A percentile compares a stretch with the other conserved stretches of the same genome.
Conservation (phyloP, 2,888 invertebrate species). For the Litoditis marina region DNA sequence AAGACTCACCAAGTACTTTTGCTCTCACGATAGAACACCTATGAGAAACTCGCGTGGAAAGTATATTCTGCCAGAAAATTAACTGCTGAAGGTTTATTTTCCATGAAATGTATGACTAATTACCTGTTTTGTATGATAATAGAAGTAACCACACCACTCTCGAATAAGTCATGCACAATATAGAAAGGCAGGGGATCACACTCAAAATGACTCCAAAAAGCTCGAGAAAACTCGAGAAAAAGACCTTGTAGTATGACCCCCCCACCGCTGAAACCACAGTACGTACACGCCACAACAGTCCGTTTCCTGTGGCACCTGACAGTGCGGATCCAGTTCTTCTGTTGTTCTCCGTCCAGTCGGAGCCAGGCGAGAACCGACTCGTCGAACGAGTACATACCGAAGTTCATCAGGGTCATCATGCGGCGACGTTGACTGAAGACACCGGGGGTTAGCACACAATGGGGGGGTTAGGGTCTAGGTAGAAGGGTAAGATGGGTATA, state of each 20-base stretch:
- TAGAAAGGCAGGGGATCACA: slow-evolving; percentile 13
- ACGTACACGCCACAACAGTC: slow-evolving; percentile 29
- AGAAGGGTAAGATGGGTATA: slow-evolving; percentile 9
- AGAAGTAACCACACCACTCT: no score
- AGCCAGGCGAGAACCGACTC: slow-evolving; percentile 58
- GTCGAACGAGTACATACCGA: slow-evolving; percentile 58
- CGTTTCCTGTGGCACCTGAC: slow-evolving; percentile 34
- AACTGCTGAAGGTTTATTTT: no score
- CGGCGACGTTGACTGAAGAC: slow-evolving; percentile 59
- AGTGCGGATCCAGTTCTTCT: slow-evolving; percentile 41
- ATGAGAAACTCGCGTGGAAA: no score
- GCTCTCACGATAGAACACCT: no score
- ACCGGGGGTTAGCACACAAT: no score
- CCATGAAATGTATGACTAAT: no score
- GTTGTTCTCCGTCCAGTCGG: slow-evolving; percentile 48
- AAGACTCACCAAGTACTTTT: no score
- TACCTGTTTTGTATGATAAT: no score
- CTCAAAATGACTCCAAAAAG: slow-evolving; percentile 1
- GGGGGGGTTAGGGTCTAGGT: slow-evolving; percentile 13
- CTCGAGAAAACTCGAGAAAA: not conserved
- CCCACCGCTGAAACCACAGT: no score
- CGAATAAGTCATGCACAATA: not conserved
- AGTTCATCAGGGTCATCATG: slow-evolving; percentile 57
- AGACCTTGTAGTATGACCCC: no score
- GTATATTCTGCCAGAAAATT: no score